These are phyloP conservation scores for Conger conger DNA, from an alignment of 2,113 vertebrate genomes.

Conservation along the genomic window DNA sequence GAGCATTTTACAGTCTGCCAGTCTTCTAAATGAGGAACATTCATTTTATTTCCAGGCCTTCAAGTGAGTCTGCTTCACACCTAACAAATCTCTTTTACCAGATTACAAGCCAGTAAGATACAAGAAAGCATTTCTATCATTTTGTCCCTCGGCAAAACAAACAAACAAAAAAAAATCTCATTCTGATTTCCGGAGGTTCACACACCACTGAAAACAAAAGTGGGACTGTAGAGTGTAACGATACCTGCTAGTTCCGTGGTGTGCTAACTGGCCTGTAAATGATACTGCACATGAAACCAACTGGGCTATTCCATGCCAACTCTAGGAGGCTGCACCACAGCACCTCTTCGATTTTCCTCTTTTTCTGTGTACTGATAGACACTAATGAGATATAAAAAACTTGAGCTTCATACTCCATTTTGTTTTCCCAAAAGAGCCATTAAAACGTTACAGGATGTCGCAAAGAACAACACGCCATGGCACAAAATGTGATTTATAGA, in stretches of 20 bases:
- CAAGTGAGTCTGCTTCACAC: not conserved
- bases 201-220: not conserved
- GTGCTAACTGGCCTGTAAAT: not conserved
- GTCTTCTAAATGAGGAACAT: constrained; percentile 13
- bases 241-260: not conserved
- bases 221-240: not conserved
- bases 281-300: not conserved
- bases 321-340: no score
- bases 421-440: no score
- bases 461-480: no score
- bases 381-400: no score
- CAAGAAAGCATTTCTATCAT: no score
- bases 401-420: no score
- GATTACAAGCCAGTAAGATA: constrained; percentile 24
- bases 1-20: not conserved
- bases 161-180: not conserved
- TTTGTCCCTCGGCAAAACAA: not conserved
- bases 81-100: not conserved
- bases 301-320: no score
- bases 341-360: no score
- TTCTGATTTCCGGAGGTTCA: not conserved
- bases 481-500: no score
- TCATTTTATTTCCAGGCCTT: not conserved
- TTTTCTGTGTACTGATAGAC: no score
- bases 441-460: no score